Evolutionary conservation across 2,797 vertebrate genomes (phyloP).

Genomic region (Trachops cirrhosus): DNA sequence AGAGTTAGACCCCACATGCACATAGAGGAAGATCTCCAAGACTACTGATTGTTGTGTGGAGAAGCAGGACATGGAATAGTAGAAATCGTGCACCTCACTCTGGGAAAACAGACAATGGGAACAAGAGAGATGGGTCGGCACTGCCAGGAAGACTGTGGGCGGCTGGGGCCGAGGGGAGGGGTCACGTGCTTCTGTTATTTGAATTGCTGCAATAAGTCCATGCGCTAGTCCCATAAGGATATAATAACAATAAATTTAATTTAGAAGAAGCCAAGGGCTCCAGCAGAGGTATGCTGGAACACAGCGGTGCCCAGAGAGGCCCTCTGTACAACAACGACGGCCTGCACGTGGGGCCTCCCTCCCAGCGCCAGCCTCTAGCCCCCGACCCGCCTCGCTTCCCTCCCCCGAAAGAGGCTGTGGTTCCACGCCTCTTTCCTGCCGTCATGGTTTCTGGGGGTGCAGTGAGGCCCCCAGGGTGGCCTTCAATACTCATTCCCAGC

Average conservation of each 20-base stretch:
- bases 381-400: background rate
- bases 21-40: background rate
- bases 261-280: background rate
- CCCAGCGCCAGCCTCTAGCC: background rate
- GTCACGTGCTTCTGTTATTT: background rate
- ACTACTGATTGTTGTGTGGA: no score
- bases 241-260: background rate
- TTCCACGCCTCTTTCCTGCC: background rate
- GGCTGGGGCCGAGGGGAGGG: background rate
- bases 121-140: background rate
- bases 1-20: background rate
- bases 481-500: background rate
- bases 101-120: background rate
- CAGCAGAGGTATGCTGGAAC: background rate
- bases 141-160: background rate
- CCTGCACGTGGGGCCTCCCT: background rate
- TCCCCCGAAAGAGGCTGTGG: background rate
- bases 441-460: background rate
- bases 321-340: background rate
- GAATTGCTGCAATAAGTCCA: background rate
- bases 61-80: rapidly evolving
- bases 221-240: background rate
- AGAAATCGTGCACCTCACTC: background rate
- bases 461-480: background rate
- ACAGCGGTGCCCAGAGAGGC: background rate